Evolutionary conservation across 2,797 vertebrate genomes (phyloP), one percentile per base, ranked within the genome.

Genomic region (Morus bassanus): DNA sequence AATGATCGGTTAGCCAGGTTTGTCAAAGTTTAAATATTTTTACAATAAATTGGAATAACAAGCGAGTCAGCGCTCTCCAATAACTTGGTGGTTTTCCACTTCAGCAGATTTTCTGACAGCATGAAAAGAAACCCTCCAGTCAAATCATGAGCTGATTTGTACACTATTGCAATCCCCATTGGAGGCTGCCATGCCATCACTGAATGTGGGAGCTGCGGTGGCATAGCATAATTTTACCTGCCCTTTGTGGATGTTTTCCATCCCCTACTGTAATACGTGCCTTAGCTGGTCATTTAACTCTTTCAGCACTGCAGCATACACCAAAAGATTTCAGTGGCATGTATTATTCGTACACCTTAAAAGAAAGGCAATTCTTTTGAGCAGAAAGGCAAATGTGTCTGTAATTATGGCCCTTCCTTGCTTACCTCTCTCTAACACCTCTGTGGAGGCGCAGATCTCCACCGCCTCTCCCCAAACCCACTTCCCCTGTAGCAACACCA

Each of bases 121-220:
- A 11, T 6, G 46, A 75, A 27, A 46, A 69, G 86, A 72, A 87
- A 48, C 25, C 4, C 63, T 63, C 60, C 27, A 9, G 69, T n/a
- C 67, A 51, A 78, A 73, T n/a, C 30, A 13, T 0, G 24, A 80
- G 61, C 75, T 22, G 70, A 54, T 87, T 45, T n/a, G 45, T 30
- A 3, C 2, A n/a, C 18, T 43, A 19, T 4, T 51, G 63, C 21
- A 28, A 67, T 16, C 53, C 0, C 0, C 63, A 11, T 17, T 0
- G 1, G n/a, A 50, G 41, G 64, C 56, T 82, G 67, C 65, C 39
- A 3, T 13, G 45, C 78, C 60, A 19, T 31, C 46, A 2, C 59
- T 11, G 18, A 31, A 3, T 4, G 18, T 2, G 4, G 84, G n/a
- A 25, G 14, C 75, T 72, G 85, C 69, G 43, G 72, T 1, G 51